Base-by-base conservation (phyloP, 2,888 invertebrate genomes). In the Polyommatus icarus region DNA sequence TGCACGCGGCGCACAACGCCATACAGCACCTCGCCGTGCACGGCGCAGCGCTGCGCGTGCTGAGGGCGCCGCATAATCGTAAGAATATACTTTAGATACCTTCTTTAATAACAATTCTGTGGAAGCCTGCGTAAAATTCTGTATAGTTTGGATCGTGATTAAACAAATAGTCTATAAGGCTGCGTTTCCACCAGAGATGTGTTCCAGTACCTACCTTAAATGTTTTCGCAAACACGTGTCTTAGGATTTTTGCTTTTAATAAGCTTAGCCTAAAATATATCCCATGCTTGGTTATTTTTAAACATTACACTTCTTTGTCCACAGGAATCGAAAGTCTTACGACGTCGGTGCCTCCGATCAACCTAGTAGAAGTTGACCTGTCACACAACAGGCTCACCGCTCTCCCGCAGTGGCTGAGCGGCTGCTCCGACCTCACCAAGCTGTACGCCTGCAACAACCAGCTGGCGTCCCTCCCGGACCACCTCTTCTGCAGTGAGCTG, bases 41-140 rank as follows among this genome's bases (percentile, higher is more conserved):
- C 86, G 98, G 97, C 8, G 96, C 95, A 82, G 95, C 96, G 82
- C 90, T 98, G 76, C 94, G 95, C n/a, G 96, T 96, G 0, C 93
- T 98, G 77, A 96, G 96, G 75, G 97, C 97, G n/a, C 97, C 97
- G 84, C 96, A 97, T 85, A 98, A 98, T 85, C 96, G 97, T 97
- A 50, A 7, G n/a, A n/a, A n/a, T n/a, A n/a, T n/a, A n/a, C n/a
- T n/a, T n/a, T n/a, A n/a, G n/a, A n/a, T n/a, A n/a, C n/a, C n/a
- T n/a, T n/a, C n/a, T n/a, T n/a, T n/a, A n/a, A n/a, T n/a, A n/a
- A n/a, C n/a, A n/a, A n/a, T n/a, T n/a, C n/a, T n/a, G n/a, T n/a
- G n/a, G n/a, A n/a, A n/a, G n/a, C n/a, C n/a, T n/a, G n/a, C n/a
- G n/a, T n/a, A n/a, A n/a, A n/a, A n/a, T n/a, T n/a, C n/a, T n/a